Evolutionary conservation across 2,888 invertebrate genomes (phyloP).

Genomic region (Thysanoteuthis rhombus): DNA sequence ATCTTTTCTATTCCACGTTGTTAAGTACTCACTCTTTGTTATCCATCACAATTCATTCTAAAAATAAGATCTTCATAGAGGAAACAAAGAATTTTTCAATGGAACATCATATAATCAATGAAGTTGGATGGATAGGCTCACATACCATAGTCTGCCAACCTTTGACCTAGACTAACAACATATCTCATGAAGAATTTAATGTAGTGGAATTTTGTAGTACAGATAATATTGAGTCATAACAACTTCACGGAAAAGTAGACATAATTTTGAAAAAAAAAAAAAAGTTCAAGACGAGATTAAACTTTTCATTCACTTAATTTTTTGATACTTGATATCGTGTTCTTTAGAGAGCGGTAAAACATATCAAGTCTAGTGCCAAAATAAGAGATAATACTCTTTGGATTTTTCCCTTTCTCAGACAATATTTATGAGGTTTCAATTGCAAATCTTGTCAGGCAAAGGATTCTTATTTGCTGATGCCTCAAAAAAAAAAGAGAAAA

Average conservation of each 20-base stretch:
- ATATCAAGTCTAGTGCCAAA: conserved; percentile 13
- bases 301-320: not conserved
- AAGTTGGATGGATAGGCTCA: too few species aligned
- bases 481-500: too few species aligned
- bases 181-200: not conserved
- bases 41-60: too few species aligned
- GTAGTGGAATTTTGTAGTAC: not conserved
- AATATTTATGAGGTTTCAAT: conserved; percentile 16
- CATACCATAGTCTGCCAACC: too few species aligned
- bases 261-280: not conserved
- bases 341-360: not conserved
- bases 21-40: too few species aligned
- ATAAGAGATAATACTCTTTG: conserved; percentile 26
- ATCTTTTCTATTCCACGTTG: too few species aligned
- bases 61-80: too few species aligned
- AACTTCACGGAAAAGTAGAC: not conserved
- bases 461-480: conserved; percentile 1
- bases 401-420: not conserved
- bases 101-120: too few species aligned
- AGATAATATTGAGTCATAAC: not conserved
- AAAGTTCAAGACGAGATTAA: not conserved
- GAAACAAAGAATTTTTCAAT: too few species aligned
- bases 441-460: not conserved
- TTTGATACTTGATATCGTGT: not conserved
- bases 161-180: too few species aligned